phyloP scores from a whole-genome alignment of 2,888 invertebrate species.

The Epistrophe grossulariae region DNA sequence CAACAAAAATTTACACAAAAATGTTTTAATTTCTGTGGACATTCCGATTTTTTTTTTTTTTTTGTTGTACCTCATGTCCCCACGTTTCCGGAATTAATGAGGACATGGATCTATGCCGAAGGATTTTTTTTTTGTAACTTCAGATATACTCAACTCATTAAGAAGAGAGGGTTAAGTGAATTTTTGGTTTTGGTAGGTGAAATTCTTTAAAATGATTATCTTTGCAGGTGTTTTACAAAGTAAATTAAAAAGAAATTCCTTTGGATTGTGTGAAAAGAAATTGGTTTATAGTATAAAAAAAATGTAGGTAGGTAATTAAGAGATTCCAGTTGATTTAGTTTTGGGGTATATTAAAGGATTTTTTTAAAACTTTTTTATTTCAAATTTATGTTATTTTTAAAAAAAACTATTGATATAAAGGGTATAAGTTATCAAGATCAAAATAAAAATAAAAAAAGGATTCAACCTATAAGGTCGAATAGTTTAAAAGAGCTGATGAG shows the following conservation, averaged over 20 bases:
- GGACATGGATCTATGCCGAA: not conserved
- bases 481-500: too few relatives aligned
- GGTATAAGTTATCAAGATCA: not conserved
- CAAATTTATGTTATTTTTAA: not conserved
- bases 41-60: not conserved
- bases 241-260: conserved; percentile 2
- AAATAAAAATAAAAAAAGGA: not conserved
- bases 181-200: not conserved
- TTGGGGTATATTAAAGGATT: not conserved
- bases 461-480: too few relatives aligned
- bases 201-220: conserved; percentile 15
- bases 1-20: not conserved
- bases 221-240: conserved; percentile 15
- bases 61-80: not conserved
- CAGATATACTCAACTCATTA: conserved; percentile 4
- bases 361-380: not conserved
- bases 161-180: conserved; percentile 17
- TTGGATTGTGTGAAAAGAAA: not conserved
- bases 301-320: not conserved
- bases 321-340: conserved; percentile 3
- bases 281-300: too few relatives aligned
- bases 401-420: not conserved
- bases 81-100: conserved; percentile 11
- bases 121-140: not conserved
- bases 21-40: conserved; percentile 4